Evolutionary conservation across 2,113 vertebrate species (phyloP), one percentile per base, ranked within the genome.

Genomic region (Abramis brama): DNA sequence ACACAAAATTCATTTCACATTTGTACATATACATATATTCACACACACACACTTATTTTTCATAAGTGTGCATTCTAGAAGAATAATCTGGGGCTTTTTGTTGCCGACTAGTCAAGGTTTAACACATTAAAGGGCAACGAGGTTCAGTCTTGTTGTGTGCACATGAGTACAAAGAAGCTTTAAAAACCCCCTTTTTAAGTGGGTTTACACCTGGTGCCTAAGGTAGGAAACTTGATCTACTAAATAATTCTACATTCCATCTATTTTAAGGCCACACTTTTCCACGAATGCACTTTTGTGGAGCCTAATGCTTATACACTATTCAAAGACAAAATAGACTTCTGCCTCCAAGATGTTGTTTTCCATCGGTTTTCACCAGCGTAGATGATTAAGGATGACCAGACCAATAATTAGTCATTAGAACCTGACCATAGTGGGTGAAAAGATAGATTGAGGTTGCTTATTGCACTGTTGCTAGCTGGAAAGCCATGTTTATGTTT

Each of bases 331-430:
- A 86, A 73, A 73, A 43, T 84, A 83, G 79, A 78, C 90, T 85
- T 92, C 90, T 92, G 90, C 85, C 87, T 93, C 91, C 84, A 90
- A 87, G 85, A 91, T 89, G 88, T 90, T 92, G 71, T 89, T 91
- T 90, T 91, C 82, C 45, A 88, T 91, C 91, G 88, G 91, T 92
- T 81, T 92, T 93, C 90, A 92, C 27, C 85, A 84, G 76, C 93
- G 88, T 83, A 87, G 90, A 93, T 93, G 90, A 94, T 93, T 92
- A 93, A 93, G 91, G 91, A 89, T 85, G 87, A 88, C 90, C 91
- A 91, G 91, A 89, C 91, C 92, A 93, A 90, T 92, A 93, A 94
- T 94, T 94, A 93, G 84, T 93, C 90, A 91, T 91, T 91, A 94
- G 91, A 92, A 90, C 90, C 91, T 92, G 91, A 91, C 93, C 78